Base-by-base conservation (phyloP, 2,113 vertebrate genomes). In the Anas platyrhynchos region DNA sequence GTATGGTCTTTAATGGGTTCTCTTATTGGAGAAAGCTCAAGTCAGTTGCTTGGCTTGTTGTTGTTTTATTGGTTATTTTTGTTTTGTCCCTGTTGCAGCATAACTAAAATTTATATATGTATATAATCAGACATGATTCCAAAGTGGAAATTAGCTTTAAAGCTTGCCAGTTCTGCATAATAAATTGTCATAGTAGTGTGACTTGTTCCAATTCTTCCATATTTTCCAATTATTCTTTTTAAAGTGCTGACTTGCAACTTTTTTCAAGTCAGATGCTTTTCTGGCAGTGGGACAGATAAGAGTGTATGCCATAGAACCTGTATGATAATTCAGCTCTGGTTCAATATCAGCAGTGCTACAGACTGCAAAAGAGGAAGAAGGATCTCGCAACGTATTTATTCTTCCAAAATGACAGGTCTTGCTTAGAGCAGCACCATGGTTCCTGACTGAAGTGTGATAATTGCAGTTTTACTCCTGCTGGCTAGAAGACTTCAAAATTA, bases 1-100 rank as follows among this genome's bases (percentile, higher is more conserved):
- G 75, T 46, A 20, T 0, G 2, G 18, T 52, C 43, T 81, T 89
- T 13, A 78, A 0, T 48, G 12, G 4, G 3, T 63, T 88, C 18
- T 78, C 6, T 31, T 55, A 14, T 10, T 77, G 73, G 36, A 80
- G 72, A 44, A 81, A 25, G 23, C 17, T 71, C 11, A 63, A 7
- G 6, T 7, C 89, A 16, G 5, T 75, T 80, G 43, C 9, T 81
- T 41, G 27, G 5, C 26, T 43, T n/a, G 44, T 32, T 54, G n/a
- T 78, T 52, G 11, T 36, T 83, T 48, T 11, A 22, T 48, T 48
- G 46, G 46, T 48, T 48, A 17, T 32, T 78, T 72, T 65, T 6
- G 5, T 7, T 59, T 78, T 89, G 43, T 14, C 10, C 23, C 43
- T 86, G n/a, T 34, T 61, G n/a, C 26, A 12, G 27, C 34, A 63